phyloP scores from a whole-genome alignment of 2,888 invertebrate species.

The Branchipolynoe longqiensis region DNA sequence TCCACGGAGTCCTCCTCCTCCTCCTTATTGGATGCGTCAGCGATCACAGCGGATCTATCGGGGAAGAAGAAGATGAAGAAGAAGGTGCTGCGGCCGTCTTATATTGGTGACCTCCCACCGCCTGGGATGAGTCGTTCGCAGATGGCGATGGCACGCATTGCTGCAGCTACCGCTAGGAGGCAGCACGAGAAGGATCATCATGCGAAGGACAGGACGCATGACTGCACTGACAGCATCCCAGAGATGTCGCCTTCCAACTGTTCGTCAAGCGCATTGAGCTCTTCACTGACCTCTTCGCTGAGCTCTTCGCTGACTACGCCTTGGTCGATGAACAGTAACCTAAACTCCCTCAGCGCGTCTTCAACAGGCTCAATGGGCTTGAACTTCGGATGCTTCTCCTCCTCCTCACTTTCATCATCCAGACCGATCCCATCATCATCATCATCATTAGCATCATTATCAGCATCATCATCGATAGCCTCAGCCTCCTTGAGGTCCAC shows the following conservation, averaged over 20 bases:
- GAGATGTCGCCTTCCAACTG: no score
- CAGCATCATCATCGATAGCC: background rate
- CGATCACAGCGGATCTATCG: no score
- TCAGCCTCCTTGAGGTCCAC: background rate
- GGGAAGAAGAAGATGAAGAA: background rate
- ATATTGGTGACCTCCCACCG: constrained; percentile 34
- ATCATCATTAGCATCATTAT: background rate
- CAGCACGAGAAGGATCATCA: background rate
- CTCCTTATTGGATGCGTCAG: background rate
- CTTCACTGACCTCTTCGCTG: no score
- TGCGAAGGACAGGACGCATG: no score
- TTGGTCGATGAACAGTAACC: no score
- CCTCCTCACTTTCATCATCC: background rate
- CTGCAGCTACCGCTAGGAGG: background rate
- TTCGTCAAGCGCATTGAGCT: no score
- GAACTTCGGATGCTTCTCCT: background rate
- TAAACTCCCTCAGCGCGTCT: no score
- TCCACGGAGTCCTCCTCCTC: background rate
- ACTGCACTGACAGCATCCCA: no score
- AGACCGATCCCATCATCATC: background rate
- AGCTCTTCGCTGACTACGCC: no score
- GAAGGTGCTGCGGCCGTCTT: background rate
- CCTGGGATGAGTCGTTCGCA: background rate
- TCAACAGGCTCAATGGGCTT: no score
- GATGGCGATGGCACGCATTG: background rate